Evolutionary conservation across 1,140 invertebrate species (phyloP).

Genomic region (Helicoverpa zea): DNA sequence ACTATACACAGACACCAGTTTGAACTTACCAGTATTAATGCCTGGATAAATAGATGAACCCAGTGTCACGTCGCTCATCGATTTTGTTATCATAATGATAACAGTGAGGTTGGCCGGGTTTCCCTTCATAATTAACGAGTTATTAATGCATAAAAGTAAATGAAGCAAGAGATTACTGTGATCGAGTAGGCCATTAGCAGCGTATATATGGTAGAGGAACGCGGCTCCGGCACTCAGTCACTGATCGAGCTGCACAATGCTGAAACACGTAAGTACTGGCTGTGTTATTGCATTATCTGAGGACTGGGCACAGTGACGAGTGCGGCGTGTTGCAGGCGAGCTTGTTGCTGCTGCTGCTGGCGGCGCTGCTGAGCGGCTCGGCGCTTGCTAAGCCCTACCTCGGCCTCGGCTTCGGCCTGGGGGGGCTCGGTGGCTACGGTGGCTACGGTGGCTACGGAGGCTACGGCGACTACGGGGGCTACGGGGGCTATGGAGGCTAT

Average conservation of each 20-base stretch:
- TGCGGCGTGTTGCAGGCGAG: neutral
- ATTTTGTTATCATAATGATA: slow-evolving; percentile 23
- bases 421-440: too few relatives aligned
- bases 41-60: neutral
- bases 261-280: too few relatives aligned
- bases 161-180: neutral
- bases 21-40: neutral
- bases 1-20: neutral
- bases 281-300: too few relatives aligned
- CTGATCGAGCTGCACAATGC: too few relatives aligned
- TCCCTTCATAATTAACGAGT: slow-evolving; percentile 2
- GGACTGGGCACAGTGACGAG: neutral
- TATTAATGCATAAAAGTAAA: slow-evolving; percentile 4
- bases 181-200: neutral
- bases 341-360: too few relatives aligned
- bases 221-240: too few relatives aligned
- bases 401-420: too few relatives aligned
- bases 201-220: neutral
- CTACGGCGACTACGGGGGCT: neutral
- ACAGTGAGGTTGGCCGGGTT: neutral
- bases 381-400: too few relatives aligned
- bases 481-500: too few relatives aligned
- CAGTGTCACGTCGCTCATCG: neutral
- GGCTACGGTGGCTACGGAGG: too few relatives aligned
- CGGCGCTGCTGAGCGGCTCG: too few relatives aligned